Evolutionary conservation across 2,888 invertebrate genomes (phyloP).

Genomic region (Polydesmus complanatus): DNA sequence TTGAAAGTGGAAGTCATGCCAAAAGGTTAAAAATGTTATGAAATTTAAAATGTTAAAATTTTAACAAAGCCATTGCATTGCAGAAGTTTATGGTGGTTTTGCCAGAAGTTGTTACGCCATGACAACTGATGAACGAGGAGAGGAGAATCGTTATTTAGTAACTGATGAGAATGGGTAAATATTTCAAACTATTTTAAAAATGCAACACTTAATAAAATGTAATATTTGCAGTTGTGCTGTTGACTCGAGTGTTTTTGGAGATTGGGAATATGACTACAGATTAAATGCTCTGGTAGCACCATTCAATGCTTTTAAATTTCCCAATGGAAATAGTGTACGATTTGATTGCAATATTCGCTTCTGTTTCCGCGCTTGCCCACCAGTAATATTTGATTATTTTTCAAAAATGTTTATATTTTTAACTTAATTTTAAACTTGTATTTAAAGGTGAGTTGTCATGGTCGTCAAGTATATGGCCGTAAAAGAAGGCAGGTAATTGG

Average conservation of each 20-base stretch:
- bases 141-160: constrained; percentile 79
- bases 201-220: not conserved
- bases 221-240: constrained; percentile 59
- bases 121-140: constrained; percentile 61
- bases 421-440: not conserved
- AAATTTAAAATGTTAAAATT: not conserved
- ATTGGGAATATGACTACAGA: constrained; percentile 74
- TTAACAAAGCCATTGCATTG: not conserved
- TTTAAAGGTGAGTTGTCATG: constrained; percentile 70
- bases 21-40: constrained; percentile 29
- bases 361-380: constrained; percentile 88
- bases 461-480: constrained; percentile 77
- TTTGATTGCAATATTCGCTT: constrained; percentile 93
- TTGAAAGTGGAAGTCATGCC: constrained; percentile 73
- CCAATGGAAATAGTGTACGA: constrained; percentile 79
- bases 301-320: constrained; percentile 91
- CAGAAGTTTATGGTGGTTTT: constrained; percentile 83
- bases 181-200: not conserved
- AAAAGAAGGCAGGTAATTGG: constrained; percentile 36
- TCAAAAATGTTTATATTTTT: not conserved
- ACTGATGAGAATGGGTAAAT: constrained; percentile 60
- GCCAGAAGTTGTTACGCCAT: constrained; percentile 85
- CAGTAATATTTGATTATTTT: constrained; percentile 44
- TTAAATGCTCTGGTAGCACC: constrained; percentile 70
- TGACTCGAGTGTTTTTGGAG: constrained; percentile 80